Percentiles rank a stretch among this genome's conserved stretches.
These are phyloP conservation scores for Andricus quercusramuli DNA, from an alignment of 2,888 invertebrate species.

Conservation along the genomic window DNA sequence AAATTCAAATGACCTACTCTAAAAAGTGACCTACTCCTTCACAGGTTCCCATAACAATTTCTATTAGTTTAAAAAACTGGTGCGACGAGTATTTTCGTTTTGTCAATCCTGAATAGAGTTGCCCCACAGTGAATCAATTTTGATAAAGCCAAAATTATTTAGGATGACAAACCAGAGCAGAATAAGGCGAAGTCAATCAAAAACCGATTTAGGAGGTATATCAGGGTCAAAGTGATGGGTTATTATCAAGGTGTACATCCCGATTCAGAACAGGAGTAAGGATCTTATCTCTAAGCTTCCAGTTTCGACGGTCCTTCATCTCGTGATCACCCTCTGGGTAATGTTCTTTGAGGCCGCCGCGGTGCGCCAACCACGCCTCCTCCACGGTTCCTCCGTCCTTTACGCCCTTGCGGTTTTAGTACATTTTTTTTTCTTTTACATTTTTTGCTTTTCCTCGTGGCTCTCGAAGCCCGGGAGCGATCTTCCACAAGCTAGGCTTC, in stretches of 20 bases:
- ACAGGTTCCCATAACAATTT: too few relatives aligned
- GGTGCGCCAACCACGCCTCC: constrained; percentile 45
- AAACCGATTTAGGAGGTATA: background rate
- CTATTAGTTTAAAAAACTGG: too few relatives aligned
- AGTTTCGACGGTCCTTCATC: constrained; percentile 68
- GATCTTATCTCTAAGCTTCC: constrained; percentile 76
- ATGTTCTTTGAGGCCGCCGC: constrained; percentile 47
- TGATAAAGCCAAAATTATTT: background rate
- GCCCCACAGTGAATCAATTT: background rate
- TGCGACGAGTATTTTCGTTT: too few relatives aligned
- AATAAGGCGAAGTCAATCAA: background rate
- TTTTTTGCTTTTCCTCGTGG: constrained; percentile 24
- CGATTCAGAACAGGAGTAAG: constrained; percentile 65
- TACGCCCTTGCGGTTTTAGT: constrained; percentile 44
- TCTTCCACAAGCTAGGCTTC: background rate
- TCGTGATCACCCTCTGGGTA: constrained; percentile 34
- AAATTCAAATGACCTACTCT: too few relatives aligned
- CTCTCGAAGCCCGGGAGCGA: constrained; percentile 41
- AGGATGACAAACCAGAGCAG: background rate
- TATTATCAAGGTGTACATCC: constrained; percentile 11
- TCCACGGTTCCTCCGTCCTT: constrained; percentile 43
- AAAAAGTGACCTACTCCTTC: too few relatives aligned
- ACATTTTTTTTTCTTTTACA: background rate
- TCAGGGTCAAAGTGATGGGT: background rate
- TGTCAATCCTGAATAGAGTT: too few relatives aligned